A percentile compares a stretch with the other conserved stretches of the same genome.
These are phyloP conservation scores for Echinops telfairi DNA, from an alignment of 2,113 vertebrate species.

Conservation along the genomic window DNA sequence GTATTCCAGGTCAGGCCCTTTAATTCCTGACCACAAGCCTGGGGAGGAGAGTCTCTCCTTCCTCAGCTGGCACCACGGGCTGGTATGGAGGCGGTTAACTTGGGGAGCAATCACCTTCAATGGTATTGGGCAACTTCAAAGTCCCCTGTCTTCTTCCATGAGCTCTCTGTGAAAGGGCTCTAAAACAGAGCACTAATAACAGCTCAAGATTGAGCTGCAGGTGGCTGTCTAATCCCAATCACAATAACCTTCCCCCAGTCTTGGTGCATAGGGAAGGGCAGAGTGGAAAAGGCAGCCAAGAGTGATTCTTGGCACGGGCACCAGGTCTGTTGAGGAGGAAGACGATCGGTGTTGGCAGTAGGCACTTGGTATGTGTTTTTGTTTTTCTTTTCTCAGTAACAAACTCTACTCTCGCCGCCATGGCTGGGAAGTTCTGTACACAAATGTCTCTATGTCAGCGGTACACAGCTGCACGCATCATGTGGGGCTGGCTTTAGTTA, in stretches of 20 bases:
- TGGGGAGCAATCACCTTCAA: constrained; percentile 81
- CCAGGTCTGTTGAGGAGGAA: constrained; percentile 74
- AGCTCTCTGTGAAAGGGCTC: constrained; percentile 82
- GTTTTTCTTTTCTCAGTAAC: background rate
- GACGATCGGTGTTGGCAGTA: constrained; percentile 72
- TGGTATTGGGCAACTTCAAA: constrained; percentile 83
- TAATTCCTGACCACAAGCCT: constrained; percentile 73
- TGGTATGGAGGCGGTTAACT: constrained; percentile 78
- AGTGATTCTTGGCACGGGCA: constrained; percentile 72
- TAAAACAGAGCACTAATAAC: constrained; percentile 75
- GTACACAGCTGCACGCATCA: constrained; percentile 74
- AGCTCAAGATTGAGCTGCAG: constrained; percentile 86
- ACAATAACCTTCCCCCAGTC: constrained; percentile 83
- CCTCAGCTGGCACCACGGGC: constrained; percentile 53
- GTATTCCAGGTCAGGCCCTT: constrained; percentile 80
- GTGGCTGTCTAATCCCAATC: constrained; percentile 87
- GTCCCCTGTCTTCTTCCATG: constrained; percentile 80
- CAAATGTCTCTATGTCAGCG: constrained; percentile 48
- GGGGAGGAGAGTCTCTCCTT: constrained; percentile 78
- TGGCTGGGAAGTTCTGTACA: constrained; percentile 28
- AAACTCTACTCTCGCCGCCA: constrained; percentile 63
- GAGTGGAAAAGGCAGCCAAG: constrained; percentile 75
- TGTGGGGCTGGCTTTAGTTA: constrained; percentile 66
- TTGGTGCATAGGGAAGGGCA: constrained; percentile 79
- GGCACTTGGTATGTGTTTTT: constrained; percentile 21